Percentiles rank a stretch among this genome's conserved stretches.
Conservation (phyloP, 2,113 vertebrate genomes). For the Microtus ochrogaster region DNA sequence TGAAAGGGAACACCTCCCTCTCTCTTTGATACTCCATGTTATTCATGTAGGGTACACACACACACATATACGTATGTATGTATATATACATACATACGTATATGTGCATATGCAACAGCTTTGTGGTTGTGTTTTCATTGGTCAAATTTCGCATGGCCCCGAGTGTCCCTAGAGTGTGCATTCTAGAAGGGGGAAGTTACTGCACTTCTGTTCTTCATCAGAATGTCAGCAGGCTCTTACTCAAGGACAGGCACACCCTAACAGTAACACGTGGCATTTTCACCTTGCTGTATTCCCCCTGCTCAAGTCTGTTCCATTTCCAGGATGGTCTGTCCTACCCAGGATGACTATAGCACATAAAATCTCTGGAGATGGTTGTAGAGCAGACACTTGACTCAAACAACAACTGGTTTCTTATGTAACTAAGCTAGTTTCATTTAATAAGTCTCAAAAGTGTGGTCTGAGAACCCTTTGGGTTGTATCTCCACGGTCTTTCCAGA, state of each 20-base stretch:
- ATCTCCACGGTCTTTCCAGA: neutral
- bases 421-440: neutral
- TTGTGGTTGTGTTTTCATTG: neutral
- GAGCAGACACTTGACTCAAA: neutral
- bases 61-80: fast-evolving
- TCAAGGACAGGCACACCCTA: neutral
- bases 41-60: neutral
- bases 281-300: neutral
- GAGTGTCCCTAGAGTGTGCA: neutral
- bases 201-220: neutral
- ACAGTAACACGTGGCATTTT: neutral
- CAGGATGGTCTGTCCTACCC: neutral
- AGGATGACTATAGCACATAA: neutral
- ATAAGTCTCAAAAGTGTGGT: neutral
- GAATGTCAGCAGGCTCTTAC: neutral
- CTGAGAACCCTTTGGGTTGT: neutral
- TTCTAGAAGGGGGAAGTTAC: neutral
- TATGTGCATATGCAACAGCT: neutral
- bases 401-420: neutral
- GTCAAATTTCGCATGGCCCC: neutral
- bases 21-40: neutral
- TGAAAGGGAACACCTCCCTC: neutral
- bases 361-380: neutral
- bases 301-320: neutral
- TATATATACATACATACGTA: no score